Base-by-base conservation (phyloP, 2,113 vertebrate species). In the Chaenocephalus aceratus region DNA sequence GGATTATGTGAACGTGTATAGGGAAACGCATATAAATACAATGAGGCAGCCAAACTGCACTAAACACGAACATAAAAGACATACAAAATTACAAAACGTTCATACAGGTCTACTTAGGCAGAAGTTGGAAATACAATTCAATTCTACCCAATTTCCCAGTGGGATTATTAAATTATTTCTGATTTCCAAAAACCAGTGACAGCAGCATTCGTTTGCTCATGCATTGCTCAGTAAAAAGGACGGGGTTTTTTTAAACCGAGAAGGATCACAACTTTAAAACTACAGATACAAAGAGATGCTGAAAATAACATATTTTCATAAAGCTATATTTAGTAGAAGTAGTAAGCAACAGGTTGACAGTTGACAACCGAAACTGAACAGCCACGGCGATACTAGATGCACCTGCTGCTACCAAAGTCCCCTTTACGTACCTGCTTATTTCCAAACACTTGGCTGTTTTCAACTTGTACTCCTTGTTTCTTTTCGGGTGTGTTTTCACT, bases 341-440 rank as follows among this genome's bases (percentile, higher is more conserved):
- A 44, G 1, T 12, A 6, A 11, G 18, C 57, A 51, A 75, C 65
- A 77, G 15, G 71, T 18, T 82, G 83, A 90, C 66, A 63, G 72
- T 7, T 84, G 78, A 85, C 79, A 82, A 90, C 83, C 91, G 93
- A 93, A 92, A 92, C 93, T 79, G 53, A 76, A 23, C 51, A 16
- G 59, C 58, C 48, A n/a, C 69, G 75, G 76, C 79, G 85, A 91
- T 58, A 90, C 91, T 57, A 21, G 26, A 57, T 8, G 79, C 88
- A 90, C 87, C 89, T 91, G 89, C 60, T 58, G 59, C 65, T 49
- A 1, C 5, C 13, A 0, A 10, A 48, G 68, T 72, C 61, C 65
- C 71, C 82, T 86, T 72, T 54, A 84, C 81, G 36, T 88, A 94
- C 93, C 93, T 94, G 91, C n/a, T 54, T 16, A 34, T 75, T 70